A percentile compares a stretch with the other conserved stretches of the same genome.
Conservation (phyloP, 1,140 invertebrate species). For the Drosophila miranda region DNA sequence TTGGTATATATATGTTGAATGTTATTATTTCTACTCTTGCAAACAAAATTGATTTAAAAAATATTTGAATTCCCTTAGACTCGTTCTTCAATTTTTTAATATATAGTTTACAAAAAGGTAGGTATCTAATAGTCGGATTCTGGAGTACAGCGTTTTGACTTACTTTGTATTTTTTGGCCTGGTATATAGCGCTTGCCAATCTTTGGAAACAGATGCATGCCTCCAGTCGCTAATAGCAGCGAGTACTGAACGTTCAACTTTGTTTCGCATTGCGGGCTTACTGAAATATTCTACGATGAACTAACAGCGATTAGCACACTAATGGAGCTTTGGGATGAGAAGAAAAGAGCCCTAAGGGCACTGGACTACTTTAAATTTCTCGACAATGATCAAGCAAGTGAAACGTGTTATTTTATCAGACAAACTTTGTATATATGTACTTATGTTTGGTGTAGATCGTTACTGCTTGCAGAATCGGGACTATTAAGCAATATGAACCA, state of each 20-base stretch:
- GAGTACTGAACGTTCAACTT: slow-evolving; percentile 50
- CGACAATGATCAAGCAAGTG: slow-evolving; percentile 57
- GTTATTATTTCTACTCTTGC: too few relatives aligned
- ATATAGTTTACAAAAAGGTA: too few relatives aligned
- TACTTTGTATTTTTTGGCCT: slow-evolving; percentile 20
- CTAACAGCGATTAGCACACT: slow-evolving; percentile 52
- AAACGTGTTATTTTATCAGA: neutral
- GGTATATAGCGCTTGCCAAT: slow-evolving; percentile 49
- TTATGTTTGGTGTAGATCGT: slow-evolving; percentile 38
- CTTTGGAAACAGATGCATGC: slow-evolving; percentile 59
- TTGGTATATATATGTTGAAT: too few relatives aligned
- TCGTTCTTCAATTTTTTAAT: too few relatives aligned
- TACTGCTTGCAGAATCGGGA: slow-evolving; percentile 58
- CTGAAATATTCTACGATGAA: slow-evolving; percentile 57
- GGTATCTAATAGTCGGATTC: too few relatives aligned
- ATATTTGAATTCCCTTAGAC: too few relatives aligned
- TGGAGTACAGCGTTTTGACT: too few relatives aligned
- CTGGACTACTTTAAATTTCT: slow-evolving; percentile 75
- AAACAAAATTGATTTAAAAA: too few relatives aligned
- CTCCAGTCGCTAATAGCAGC: slow-evolving; percentile 20
- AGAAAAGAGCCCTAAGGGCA: slow-evolving; percentile 63
- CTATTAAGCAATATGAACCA: slow-evolving; percentile 61
- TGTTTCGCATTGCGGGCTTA: slow-evolving; percentile 67
- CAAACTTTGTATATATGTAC: neutral
- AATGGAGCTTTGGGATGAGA: slow-evolving; percentile 65